Evolutionary conservation across 1,140 invertebrate species (phyloP).

Genomic region (Drosophila novamexicana): DNA sequence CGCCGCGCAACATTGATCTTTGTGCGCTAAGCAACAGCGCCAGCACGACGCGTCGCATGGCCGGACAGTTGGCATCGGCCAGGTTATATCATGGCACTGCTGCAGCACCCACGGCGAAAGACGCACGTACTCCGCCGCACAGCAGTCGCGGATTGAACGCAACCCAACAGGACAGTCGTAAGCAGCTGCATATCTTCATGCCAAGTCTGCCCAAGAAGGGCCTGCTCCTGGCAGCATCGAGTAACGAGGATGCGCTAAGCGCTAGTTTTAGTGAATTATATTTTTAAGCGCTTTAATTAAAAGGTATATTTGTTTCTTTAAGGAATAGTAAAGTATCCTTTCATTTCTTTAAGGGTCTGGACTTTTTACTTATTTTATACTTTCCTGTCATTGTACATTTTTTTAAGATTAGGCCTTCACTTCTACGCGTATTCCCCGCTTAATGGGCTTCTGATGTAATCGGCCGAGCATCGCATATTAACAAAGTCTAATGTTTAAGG

Average conservation of each 20-base stretch:
- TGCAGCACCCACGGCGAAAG: constrained; percentile 35
- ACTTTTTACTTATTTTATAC: too few species aligned
- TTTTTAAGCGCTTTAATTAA: constrained; percentile 14
- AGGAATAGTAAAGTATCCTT: background rate
- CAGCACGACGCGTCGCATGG: constrained; percentile 63
- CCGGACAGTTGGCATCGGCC: constrained; percentile 69
- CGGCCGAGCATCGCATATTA: too few species aligned
- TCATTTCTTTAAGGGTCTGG: too few species aligned
- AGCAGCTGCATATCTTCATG: constrained; percentile 83
- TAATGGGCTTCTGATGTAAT: too few species aligned
- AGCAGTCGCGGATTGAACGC: constrained; percentile 46
- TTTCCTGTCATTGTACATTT: too few species aligned
- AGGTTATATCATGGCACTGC: constrained; percentile 64
- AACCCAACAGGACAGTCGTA: constrained; percentile 48
- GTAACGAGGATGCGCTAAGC: constrained; percentile 55
- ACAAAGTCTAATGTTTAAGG: too few species aligned
- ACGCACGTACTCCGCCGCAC: constrained; percentile 52
- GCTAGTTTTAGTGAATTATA: constrained; percentile 64
- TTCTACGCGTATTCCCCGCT: too few species aligned
- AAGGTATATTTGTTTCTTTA: background rate
- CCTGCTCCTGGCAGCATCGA: constrained; percentile 26
- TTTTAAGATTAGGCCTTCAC: too few species aligned
- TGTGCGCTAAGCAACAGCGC: constrained; percentile 67
- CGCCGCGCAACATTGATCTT: constrained; percentile 76
- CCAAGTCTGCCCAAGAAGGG: constrained; percentile 80